A percentile compares a stretch with the other conserved stretches of the same genome.
Evolutionary conservation across 1,140 invertebrate species (phyloP).

Genomic region (Cardiocondyla obscurior): DNA sequence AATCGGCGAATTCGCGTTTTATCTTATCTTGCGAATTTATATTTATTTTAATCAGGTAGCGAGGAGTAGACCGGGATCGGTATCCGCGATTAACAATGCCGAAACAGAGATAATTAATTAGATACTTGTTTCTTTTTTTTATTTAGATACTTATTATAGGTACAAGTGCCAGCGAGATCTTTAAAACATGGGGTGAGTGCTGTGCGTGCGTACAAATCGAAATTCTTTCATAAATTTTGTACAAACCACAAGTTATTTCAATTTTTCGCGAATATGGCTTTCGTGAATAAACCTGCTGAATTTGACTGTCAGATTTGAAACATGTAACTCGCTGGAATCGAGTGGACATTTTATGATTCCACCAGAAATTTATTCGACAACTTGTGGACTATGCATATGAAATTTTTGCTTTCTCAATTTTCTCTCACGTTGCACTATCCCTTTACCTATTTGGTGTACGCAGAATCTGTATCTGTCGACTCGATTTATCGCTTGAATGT

Average conservation of each 20-base stretch:
- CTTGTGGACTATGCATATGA: background rate
- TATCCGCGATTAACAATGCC: constrained; percentile 27
- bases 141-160: background rate
- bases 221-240: background rate
- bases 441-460: background rate
- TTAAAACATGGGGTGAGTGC: constrained; percentile 60
- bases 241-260: background rate
- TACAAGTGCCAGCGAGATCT: background rate
- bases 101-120: background rate
- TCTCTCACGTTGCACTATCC: background rate
- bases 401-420: background rate
- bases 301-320: background rate
- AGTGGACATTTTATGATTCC: background rate
- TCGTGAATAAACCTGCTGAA: background rate
- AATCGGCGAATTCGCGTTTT: constrained; percentile 6
- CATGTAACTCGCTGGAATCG: background rate
- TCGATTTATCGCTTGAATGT: constrained; percentile 5
- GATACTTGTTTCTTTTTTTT: background rate
- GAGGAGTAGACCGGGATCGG: constrained; percentile 15
- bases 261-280: background rate
- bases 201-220: background rate
- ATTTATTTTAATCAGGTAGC: constrained; percentile 28
- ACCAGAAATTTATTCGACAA: background rate
- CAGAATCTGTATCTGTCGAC: constrained; percentile 29
- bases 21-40: constrained; percentile 62